phyloP scores from a whole-genome alignment of 2,797 vertebrate species.

The Micropoecilia bifurca region DNA sequence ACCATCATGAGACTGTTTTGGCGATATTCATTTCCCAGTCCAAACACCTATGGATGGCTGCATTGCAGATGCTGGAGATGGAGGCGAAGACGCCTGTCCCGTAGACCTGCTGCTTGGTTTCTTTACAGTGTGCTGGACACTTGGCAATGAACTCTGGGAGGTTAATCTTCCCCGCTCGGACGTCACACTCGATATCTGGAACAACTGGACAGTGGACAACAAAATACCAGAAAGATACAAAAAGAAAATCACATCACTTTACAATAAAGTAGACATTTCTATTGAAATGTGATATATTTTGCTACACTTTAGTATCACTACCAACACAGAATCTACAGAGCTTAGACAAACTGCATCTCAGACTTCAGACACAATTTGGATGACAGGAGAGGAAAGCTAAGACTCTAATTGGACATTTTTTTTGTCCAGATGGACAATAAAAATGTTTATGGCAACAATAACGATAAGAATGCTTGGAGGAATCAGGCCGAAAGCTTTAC shows the following conservation, averaged over 20 bases:
- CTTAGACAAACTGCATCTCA: background rate
- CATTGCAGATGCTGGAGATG: constrained; percentile 95
- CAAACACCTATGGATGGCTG: constrained; percentile 93
- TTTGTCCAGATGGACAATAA: background rate
- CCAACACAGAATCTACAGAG: background rate
- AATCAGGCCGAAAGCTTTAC: background rate
- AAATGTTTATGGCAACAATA: background rate
- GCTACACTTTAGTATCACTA: background rate
- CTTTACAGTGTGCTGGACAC: constrained; percentile 91
- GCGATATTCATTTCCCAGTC: background rate
- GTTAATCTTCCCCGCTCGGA: constrained; percentile 92
- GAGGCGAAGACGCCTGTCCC: constrained; percentile 93
- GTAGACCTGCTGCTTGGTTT: constrained; percentile 91
- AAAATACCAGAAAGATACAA: background rate
- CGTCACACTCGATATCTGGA: constrained; percentile 90
- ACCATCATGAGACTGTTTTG: background rate
- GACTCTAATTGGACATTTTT: too few relatives aligned
- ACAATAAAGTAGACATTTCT: background rate
- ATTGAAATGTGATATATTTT: background rate
- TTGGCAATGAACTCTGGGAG: constrained; percentile 95
- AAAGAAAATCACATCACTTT: background rate
- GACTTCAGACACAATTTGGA: background rate
- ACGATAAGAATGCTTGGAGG: background rate
- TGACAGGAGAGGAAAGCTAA: too few relatives aligned
- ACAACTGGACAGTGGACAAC: constrained; percentile 76